Evolutionary conservation across 1,140 invertebrate genomes (phyloP), one percentile per base, ranked within the genome.

Genomic region (Lordiphosa collinella): DNA sequence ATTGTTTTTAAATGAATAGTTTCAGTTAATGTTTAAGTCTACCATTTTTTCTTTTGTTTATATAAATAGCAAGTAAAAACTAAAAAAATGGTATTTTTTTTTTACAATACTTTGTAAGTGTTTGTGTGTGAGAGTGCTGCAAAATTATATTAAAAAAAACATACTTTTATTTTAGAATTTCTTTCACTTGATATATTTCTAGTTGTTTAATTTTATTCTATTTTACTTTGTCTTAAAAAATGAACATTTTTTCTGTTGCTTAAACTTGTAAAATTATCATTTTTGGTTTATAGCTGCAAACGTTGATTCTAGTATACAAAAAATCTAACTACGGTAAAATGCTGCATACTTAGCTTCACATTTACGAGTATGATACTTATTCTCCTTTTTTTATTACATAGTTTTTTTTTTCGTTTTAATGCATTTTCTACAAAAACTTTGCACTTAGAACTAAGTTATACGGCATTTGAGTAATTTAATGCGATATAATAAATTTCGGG

Each of bases 301-400:
- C 63, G 65, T 68, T 70, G 69, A 66, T 79, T 67, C 55, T 85
- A 29, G 25, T 29, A 70, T 79, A 74, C 60, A 85, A 73, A 79
- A 67, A 79, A 84, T 78, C 78, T 82, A 82, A 78, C 78, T 84
- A 82, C 78, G 62, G 63, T 78, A 78, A 82, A 82, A 82, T 82
- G 62, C 58, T 69, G 67, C 67, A 70, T 70, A 29, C 25, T 8
- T 29, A 70, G 67, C 65, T 73, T 82, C 61, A 78, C 78, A 78
- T 73, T 72, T 78, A 82, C 63, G 72, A 68, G 56, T 69, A 76
- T 71, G 61, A 71, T 76, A n/a, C n/a, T n/a, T n/a, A 73, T 72
- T 64, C 70, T 63, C 50, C 52, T 63, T 55, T 50, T 65, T 75
- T 54, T 65, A 70, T 54, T 61, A 70, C 54, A 66, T 60, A 43